A percentile compares a stretch with the other conserved stretches of the same genome.
phyloP scores from a whole-genome alignment of 2,113 vertebrate genomes.

The human (Homo sapiens) region GRCh38 chr6:133814001-133814500 shows the following conservation, averaged over 20 bases:
- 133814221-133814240: not conserved
- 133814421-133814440: slow-evolving; percentile 56
- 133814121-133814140: not conserved
- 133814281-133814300: not conserved
- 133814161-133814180: not conserved
- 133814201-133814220: not conserved
- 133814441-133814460: slow-evolving; percentile 48
- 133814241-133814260: not conserved
- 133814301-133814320: not conserved
- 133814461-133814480: slow-evolving; percentile 47
- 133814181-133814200: not conserved
- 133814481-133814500: slow-evolving; percentile 63
- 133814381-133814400: not conserved
- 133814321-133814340: not conserved
- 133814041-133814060: not conserved
- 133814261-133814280: not conserved
- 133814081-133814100: not conserved
- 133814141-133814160: not conserved
- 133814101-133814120: not conserved
- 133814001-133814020: not conserved
- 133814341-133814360: not conserved
- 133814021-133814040: not conserved
- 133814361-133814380: slow-evolving; percentile 24
- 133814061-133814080: not conserved
- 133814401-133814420: slow-evolving; percentile 29